phyloP scores from a whole-genome alignment of 2,113 vertebrate genomes.

The Maccullochella peelii region DNA sequence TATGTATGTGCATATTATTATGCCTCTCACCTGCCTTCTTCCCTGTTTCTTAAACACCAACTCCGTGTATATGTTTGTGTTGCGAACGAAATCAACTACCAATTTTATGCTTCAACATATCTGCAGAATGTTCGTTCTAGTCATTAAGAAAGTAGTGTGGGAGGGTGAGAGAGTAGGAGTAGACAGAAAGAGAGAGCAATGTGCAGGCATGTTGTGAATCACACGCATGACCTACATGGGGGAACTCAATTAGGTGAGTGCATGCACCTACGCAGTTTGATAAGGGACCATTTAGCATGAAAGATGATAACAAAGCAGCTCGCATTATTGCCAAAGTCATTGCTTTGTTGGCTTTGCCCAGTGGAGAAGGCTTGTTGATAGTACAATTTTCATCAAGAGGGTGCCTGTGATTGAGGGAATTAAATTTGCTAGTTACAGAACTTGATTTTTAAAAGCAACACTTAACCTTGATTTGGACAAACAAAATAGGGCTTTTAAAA shows the following conservation, averaged over 20 bases:
- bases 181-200: conserved; percentile 32
- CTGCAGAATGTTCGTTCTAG: conserved; percentile 33
- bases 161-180: conserved; percentile 36
- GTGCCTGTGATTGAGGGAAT: conserved; percentile 25
- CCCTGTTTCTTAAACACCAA: conserved; percentile 5
- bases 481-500: conserved; percentile 13
- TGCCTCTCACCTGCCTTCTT: not conserved
- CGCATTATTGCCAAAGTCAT: not conserved
- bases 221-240: conserved; percentile 52
- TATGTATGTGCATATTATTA: not conserved
- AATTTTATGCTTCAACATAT: conserved; percentile 27
- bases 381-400: not conserved
- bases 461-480: conserved; percentile 31
- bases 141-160: conserved; percentile 34
- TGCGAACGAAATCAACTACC: not conserved
- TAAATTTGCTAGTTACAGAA: not conserved
- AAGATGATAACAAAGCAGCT: conserved; percentile 24
- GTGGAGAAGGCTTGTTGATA: not conserved
- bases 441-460: conserved; percentile 6
- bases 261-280: conserved; percentile 46
- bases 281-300: conserved; percentile 37
- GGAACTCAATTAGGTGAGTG: conserved; percentile 47
- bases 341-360: not conserved
- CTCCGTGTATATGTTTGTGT: conserved; percentile 17
- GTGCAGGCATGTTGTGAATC: conserved; percentile 53